Conservation (phyloP, 2,888 invertebrate genomes). For the Andrena bicolor region DNA sequence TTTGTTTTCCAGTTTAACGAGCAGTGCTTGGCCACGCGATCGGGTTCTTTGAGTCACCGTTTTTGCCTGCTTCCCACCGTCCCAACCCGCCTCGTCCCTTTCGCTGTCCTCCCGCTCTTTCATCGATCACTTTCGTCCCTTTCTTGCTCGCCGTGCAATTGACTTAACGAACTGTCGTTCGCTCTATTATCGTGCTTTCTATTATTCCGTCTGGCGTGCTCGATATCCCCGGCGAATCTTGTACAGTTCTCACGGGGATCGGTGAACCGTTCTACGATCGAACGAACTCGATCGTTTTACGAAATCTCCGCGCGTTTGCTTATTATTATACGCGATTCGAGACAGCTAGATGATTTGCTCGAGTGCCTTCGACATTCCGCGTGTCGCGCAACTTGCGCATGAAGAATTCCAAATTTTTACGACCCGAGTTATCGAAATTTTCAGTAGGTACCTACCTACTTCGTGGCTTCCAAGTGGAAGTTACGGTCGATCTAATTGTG, state of each 20-base stretch:
- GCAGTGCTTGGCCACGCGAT: constrained; percentile 71
- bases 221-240: constrained; percentile 32
- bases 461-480: too few relatives aligned
- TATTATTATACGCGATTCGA: not conserved
- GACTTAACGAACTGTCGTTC: constrained; percentile 55
- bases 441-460: too few relatives aligned
- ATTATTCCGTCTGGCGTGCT: constrained; percentile 23
- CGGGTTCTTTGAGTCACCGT: constrained; percentile 68
- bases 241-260: constrained; percentile 23
- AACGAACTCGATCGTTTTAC: constrained; percentile 6
- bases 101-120: constrained; percentile 7
- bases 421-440: too few relatives aligned
- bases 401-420: too few relatives aligned
- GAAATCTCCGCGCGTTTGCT: not conserved
- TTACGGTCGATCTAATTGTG: too few relatives aligned
- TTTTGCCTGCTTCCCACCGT: constrained; percentile 41
- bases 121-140: constrained; percentile 32
- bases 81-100: constrained; percentile 23
- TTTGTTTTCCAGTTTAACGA: constrained; percentile 75
- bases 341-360: not conserved
- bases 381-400: too few relatives aligned
- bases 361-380: not conserved
- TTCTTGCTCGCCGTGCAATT: constrained; percentile 46
- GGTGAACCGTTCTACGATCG: constrained; percentile 3
- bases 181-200: constrained; percentile 44